Base-by-base conservation (phyloP, 2,113 vertebrate genomes). In the Ellobius talpinus region DNA sequence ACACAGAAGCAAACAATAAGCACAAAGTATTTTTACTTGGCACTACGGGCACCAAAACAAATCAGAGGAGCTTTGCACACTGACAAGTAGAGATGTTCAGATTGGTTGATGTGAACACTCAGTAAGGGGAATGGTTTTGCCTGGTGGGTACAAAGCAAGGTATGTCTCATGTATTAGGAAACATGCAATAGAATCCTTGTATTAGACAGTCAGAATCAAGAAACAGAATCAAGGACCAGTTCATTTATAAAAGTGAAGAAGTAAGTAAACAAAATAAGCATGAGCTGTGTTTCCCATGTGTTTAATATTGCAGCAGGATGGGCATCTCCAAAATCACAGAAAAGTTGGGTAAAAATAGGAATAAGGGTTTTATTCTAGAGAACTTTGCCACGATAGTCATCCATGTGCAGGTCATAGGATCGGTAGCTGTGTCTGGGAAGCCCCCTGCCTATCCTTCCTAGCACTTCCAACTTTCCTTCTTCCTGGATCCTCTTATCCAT, bases 181-280 rank as follows among this genome's bases (percentile, higher is more conserved):
- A 39, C 72, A 78, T 86, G 72, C 16, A 82, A 74, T 33, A 52
- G 36, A 90, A 81, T 87, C 58, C 47, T 45, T 87, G 4, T 85
- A 33, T 65, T 84, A 87, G 50, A 94, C 47, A 88, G 87, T 78
- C 87, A 87, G 78, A 39, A 74, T 52, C 45, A 87, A 85, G 74
- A 77, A 52, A 14, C 39, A 88, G 82, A 95, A 90, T 78, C 24
- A 93, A 63, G 82, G 58, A 63, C 39, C 24, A 52, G 77, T n/a
- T 94, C 47, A 55, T 45, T 87, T 90, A 52, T 90, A 61, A 91
- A 68, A 94, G 55, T 3, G 9, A 89, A 93, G 79, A 95, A 77
- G 39, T n/a, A 76, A 36, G 19, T 50, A 21, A 36, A 68, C 13
- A 58, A 88, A 91, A 36, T 45, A 42, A 47, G 76, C 31, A 31